Conservation (phyloP, 2,113 vertebrate genomes). For the Laticauda colubrina region DNA sequence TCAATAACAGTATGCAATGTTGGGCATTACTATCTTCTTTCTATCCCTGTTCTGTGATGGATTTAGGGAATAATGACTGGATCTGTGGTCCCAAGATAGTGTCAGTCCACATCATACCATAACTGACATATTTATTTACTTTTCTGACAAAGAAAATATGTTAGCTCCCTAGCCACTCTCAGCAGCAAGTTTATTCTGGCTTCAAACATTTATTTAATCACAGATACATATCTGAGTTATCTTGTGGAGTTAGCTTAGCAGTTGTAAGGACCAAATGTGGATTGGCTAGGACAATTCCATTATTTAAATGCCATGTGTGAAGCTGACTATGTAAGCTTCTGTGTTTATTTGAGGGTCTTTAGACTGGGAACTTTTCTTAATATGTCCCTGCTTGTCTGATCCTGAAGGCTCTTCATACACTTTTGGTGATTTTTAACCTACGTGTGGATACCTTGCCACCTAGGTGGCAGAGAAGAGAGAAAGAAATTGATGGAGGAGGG, state of each 20-base stretch:
- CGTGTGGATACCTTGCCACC: not conserved
- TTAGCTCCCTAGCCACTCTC: not conserved
- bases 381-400: not conserved
- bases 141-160: not conserved
- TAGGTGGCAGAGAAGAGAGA: not conserved
- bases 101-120: not conserved
- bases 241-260: not conserved
- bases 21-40: not conserved
- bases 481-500: not conserved
- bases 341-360: not conserved
- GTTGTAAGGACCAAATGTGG: not conserved
- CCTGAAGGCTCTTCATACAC: not conserved
- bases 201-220: not conserved
- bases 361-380: not conserved
- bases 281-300: not conserved
- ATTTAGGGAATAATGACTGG: not conserved
- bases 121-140: not conserved
- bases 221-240: not conserved
- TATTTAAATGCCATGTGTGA: not conserved
- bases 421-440: not conserved
- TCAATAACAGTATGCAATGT: not conserved
- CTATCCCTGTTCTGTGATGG: not conserved
- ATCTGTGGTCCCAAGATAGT: not conserved
- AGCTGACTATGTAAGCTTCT: not conserved
- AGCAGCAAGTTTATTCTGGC: not conserved